Evolutionary conservation across 2,888 invertebrate species (phyloP), one percentile per base, ranked within the genome.

Genomic region (Drosophila anceps): DNA sequence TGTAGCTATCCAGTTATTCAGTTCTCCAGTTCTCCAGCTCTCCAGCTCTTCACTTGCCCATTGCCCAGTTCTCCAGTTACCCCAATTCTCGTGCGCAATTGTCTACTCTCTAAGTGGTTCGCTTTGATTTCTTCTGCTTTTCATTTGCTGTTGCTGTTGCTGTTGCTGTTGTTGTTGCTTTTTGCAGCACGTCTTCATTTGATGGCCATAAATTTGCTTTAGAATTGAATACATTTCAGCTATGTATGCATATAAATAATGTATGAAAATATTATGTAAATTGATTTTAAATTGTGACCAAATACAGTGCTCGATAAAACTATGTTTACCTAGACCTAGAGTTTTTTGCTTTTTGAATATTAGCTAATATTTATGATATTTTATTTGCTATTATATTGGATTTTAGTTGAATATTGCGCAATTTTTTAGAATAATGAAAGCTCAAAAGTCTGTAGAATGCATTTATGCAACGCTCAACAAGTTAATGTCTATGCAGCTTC

Each of bases 151-250:
- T 9, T 43, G 20, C 2, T 15, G 15, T 15, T 6, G 37, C 12
- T 3, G n/a, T 53, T n/a, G 33, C 37, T 13, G n/a, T 9, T 43
- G 20, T 2, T 15, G 15, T 15, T 6, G 37, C 12, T 3, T 13
- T 6, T 9, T 24, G 50, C 59, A 9, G 58, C 58, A 58, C 58
- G 58, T 58, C 33, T 46, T 33, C 44, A 46, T 31, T 44, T 13
- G 58, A 35, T 50, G 35, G 51, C 37, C 35, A 29, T 50, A 60
- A 59, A 60, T 60, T 53, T 10, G 33, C 35, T 0, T 9, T 15
- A 1, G 33, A 15, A 20, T 35, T 35, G 51, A 35, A 35, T 53
- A 35, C n/a, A n/a, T n/a, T n/a, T n/a, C n/a, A n/a, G n/a, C 20
- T 24, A 24, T 35, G 24, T 24, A 35, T 10, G 20, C 9, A 35